Conservation (phyloP, 2,888 invertebrate species). For the Pyrocoelia pectoralis region DNA sequence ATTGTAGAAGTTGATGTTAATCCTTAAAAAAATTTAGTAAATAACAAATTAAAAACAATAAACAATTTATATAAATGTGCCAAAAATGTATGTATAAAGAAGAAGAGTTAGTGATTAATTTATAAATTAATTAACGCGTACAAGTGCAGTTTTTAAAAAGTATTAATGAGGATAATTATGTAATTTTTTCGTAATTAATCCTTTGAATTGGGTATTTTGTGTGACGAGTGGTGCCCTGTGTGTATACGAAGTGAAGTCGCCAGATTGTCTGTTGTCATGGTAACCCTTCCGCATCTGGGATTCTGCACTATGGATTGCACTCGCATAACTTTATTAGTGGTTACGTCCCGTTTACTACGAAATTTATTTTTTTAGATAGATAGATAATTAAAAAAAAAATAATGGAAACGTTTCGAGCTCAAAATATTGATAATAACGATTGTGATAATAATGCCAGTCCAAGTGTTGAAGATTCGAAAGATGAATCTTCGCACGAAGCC, state of each 20-base stretch:
- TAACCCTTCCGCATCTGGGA: constrained; percentile 49
- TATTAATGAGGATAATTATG: neutral
- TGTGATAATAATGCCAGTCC: constrained; percentile 37
- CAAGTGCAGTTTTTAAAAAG: neutral
- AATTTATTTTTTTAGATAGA: constrained; percentile 10
- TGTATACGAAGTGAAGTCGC: constrained; percentile 43
- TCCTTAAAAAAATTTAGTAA: neutral
- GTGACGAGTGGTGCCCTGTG: neutral
- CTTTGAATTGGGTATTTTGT: neutral
- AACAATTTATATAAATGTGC: neutral
- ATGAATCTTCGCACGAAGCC: constrained; percentile 29
- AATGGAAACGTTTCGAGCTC: constrained; percentile 20
- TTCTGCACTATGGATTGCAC: constrained; percentile 32
- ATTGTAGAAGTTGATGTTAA: neutral
- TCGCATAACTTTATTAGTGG: constrained; percentile 18
- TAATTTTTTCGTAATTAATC: neutral
- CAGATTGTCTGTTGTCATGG: constrained; percentile 58
- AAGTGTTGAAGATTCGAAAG: constrained; percentile 43
- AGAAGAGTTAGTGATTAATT: neutral
- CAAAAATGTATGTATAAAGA: neutral
- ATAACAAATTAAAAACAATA: too few species aligned
- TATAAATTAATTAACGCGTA: neutral
- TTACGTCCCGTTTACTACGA: constrained; percentile 4
- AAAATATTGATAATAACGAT: constrained; percentile 31
- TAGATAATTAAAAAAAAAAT: neutral